phyloP scores from a whole-genome alignment of 2,113 vertebrate genomes.

The Pangasianodon gigas region DNA sequence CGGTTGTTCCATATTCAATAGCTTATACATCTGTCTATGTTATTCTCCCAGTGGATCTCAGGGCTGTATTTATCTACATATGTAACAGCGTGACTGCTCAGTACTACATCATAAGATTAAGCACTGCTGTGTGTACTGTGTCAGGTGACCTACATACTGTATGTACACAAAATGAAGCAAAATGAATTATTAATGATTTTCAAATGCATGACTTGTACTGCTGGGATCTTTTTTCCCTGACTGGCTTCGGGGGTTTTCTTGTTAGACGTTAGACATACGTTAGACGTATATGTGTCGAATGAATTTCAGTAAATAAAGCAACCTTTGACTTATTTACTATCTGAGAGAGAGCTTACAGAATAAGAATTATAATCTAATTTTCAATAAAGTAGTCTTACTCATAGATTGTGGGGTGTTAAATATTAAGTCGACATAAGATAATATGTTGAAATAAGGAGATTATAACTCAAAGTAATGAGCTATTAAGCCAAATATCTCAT shows the following conservation, averaged over 20 bases:
- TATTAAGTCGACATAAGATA: neutral
- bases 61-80: constrained; percentile 39
- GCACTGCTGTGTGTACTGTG: neutral
- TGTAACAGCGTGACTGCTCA: constrained; percentile 7
- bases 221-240: neutral
- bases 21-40: constrained; percentile 24
- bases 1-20: constrained; percentile 1
- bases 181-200: neutral
- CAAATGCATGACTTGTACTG: neutral
- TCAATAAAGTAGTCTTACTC: neutral
- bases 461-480: neutral
- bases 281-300: neutral
- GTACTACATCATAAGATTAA: constrained; percentile 26
- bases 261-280: neutral
- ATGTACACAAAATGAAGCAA: neutral
- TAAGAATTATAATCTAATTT: neutral
- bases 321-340: neutral
- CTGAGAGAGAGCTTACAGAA: neutral
- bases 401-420: neutral
- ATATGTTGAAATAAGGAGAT: neutral
- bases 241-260: neutral
- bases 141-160: constrained; percentile 40
- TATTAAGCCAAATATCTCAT: neutral
- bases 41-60: constrained; percentile 13
- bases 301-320: neutral